A percentile compares a stretch with the other conserved stretches of the same genome.
phyloP scores from a whole-genome alignment of 2,113 vertebrate species.

The Onychorhynchus coronatus region DNA sequence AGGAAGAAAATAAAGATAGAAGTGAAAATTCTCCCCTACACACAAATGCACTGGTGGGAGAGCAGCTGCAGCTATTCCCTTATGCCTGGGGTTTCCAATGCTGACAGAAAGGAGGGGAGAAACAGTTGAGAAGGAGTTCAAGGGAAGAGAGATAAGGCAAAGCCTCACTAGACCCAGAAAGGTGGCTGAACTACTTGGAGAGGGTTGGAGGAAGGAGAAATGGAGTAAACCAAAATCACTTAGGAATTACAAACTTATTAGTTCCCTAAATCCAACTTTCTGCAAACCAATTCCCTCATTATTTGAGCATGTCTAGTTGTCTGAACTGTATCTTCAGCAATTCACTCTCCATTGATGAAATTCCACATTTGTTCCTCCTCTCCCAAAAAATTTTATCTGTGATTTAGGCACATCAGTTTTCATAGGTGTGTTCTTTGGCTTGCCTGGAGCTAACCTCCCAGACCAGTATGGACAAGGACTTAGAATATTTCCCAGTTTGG shows the following conservation, averaged over 20 bases:
- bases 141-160: not conserved
- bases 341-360: not conserved
- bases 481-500: not conserved
- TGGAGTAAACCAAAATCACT: not conserved
- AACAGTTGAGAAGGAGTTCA: not conserved
- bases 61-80: not conserved
- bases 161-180: not conserved
- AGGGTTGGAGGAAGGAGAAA: not conserved
- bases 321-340: not conserved
- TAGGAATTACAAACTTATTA: not conserved
- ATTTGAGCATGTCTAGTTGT: not conserved
- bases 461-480: not conserved
- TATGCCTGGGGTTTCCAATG: not conserved
- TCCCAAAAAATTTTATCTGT: not conserved
- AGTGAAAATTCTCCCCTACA: not conserved
- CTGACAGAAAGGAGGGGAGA: not conserved
- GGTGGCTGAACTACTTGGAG: not conserved
- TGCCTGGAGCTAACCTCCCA: not conserved
- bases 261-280: not conserved
- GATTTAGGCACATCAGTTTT: not conserved
- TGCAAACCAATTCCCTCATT: not conserved
- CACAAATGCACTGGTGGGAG: fast-evolving
- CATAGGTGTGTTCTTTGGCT: not conserved
- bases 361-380: not conserved
- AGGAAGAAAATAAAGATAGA: not conserved